Evolutionary conservation across 2,888 invertebrate genomes (phyloP), one percentile per base, ranked within the genome.

Genomic region (Macrosoma leucophasiata): DNA sequence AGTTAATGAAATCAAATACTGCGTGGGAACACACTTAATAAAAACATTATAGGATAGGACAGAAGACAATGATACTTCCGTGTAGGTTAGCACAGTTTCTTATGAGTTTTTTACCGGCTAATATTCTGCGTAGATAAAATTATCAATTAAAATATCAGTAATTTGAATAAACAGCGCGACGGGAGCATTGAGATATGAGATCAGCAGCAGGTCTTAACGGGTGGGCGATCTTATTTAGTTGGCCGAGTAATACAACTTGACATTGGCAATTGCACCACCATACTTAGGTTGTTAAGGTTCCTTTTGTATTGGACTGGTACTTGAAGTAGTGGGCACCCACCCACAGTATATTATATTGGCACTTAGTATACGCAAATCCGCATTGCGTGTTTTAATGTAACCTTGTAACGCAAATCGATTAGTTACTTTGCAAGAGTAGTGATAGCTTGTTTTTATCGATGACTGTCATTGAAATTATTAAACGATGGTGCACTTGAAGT

Each of bases 111-210:
- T 62, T 59, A 62, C 55, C 40, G 33, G 39, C 14, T 36, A 29
- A 17, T 29, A 26, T 20, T 19, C 25, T 29, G 26, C 26, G 19
- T 26, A 32, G 27, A 19, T 21, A 39, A 34, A 57, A 63, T 60
- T 61, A 59, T 62, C 58, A 71, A 74, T 76, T 70, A 74, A 69
- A 67, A 70, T 70, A 65, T 66, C 61, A 65, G 50, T 50, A 53
- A 54, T 48, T 43, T 50, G 52, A 60, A 65, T 63, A 55, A 62
- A 69, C 54, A 62, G 58, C 64, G 61, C 65, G 67, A 67, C 69
- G 65, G 54, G 61, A 61, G 55, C 60, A 54, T 57, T 48, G 48
- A 67, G 64, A 54, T 62, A 74, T 71, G 65, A 75, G 67, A 71
- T 76, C 72, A 70, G 62, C 53, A 45, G 40, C 41, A 49, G 43